Percentiles rank a stretch among this genome's conserved stretches.
phyloP scores from a whole-genome alignment of 1,140 invertebrate species.

The Drosophila varians region DNA sequence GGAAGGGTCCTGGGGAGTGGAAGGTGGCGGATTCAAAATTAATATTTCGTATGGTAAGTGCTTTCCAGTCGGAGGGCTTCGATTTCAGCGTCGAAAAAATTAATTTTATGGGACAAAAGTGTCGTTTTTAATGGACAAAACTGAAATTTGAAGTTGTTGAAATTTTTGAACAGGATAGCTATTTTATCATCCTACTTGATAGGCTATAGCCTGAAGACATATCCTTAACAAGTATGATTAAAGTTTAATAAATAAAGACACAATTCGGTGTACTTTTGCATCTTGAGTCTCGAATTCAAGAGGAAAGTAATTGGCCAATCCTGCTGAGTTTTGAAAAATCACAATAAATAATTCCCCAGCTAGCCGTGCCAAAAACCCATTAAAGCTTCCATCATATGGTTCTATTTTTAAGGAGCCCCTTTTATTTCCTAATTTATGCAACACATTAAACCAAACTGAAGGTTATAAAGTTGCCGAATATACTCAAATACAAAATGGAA shows the following conservation, averaged over 20 bases:
- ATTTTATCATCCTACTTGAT: too few relatives aligned
- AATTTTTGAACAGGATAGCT: not conserved
- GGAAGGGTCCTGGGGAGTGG: slow-evolving; percentile 13
- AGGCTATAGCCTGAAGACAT: too few relatives aligned
- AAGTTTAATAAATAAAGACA: too few relatives aligned
- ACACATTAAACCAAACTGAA: slow-evolving; percentile 25
- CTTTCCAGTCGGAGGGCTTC: slow-evolving; percentile 52
- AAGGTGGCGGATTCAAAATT: slow-evolving; percentile 37
- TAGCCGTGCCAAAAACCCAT: slow-evolving; percentile 5
- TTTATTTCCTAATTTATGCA: slow-evolving; percentile 48
- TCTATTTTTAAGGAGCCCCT: slow-evolving; percentile 24
- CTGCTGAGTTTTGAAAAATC: slow-evolving; percentile 1
- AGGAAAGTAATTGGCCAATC: not conserved
- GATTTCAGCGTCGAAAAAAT: slow-evolving; percentile 25
- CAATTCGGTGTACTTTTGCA: too few relatives aligned
- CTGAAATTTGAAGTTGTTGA: slow-evolving; percentile 12
- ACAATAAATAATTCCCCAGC: slow-evolving; percentile 17
- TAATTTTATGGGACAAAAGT: slow-evolving; percentile 21
- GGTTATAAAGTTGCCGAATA: slow-evolving; percentile 30
- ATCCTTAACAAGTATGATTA: too few relatives aligned
- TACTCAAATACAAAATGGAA: slow-evolving; percentile 45
- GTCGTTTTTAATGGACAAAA: slow-evolving; percentile 7
- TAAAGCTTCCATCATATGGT: slow-evolving; percentile 9
- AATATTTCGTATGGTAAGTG: slow-evolving; percentile 42
- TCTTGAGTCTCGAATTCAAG: too few relatives aligned